Percentiles rank a stretch among this genome's conserved stretches.
These are phyloP conservation scores for Saccostrea cuccullata DNA, from an alignment of 1,140 invertebrate genomes.

Conservation along the genomic window DNA sequence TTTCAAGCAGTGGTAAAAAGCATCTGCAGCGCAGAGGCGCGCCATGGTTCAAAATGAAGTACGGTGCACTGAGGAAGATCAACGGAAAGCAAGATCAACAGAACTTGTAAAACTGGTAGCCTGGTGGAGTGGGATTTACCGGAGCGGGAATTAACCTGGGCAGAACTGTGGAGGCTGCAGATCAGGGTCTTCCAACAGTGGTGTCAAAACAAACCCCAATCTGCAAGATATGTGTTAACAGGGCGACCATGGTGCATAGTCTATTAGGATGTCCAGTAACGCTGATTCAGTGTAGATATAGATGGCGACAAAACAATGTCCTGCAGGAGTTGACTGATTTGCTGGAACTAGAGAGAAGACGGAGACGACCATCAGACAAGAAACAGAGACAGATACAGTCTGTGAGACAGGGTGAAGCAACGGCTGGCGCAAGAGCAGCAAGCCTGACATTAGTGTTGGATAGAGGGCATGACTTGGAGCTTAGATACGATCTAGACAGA, in stretches of 20 bases:
- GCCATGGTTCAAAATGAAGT: background rate
- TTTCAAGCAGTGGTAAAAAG: background rate
- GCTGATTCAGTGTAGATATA: background rate
- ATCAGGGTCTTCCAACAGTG: too few relatives aligned
- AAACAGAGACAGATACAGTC: background rate
- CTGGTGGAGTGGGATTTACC: background rate
- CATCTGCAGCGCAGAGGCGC: background rate
- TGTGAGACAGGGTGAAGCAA: background rate
- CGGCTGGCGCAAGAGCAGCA: background rate
- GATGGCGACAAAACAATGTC: slow-evolving; percentile 43
- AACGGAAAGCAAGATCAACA: background rate
- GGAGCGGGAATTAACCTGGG: too few relatives aligned
- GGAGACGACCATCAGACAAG: background rate
- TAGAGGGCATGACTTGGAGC: too few relatives aligned
- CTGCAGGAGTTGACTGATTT: background rate
- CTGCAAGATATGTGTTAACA: background rate
- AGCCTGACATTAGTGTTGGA: background rate
- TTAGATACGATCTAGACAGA: too few relatives aligned
- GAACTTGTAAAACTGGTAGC: background rate
- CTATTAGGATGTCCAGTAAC: background rate
- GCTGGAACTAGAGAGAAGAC: background rate
- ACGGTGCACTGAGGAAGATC: background rate
- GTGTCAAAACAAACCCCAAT: too few relatives aligned
- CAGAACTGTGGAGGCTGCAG: too few relatives aligned
- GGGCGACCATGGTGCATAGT: slow-evolving; percentile 11